Conservation (phyloP, 2,113 vertebrate species). For the Chaetodon auriga region DNA sequence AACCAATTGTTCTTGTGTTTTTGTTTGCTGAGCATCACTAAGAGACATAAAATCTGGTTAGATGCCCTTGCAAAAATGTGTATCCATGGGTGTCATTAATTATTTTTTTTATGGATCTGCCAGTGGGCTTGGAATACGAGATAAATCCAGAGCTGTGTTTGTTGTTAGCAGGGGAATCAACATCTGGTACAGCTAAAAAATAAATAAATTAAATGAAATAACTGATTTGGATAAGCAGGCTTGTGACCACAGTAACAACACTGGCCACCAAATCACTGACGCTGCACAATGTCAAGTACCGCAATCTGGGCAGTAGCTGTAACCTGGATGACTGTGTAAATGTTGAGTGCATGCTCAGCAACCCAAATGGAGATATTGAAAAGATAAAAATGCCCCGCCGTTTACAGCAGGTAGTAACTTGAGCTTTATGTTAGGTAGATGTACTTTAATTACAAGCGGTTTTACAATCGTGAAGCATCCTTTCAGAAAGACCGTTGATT, state of each 20-base stretch:
- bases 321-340: constrained; percentile 30
- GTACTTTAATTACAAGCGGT: constrained; percentile 43
- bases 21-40: constrained; percentile 12
- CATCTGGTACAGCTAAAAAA: constrained; percentile 36
- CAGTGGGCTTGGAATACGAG: constrained; percentile 10
- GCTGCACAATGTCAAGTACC: constrained; percentile 28
- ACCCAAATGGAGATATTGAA: constrained; percentile 29
- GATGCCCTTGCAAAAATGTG: constrained; percentile 24
- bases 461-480: constrained; percentile 26
- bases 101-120: constrained; percentile 6
- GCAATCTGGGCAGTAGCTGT: constrained; percentile 25
- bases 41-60: constrained; percentile 11
- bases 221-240: constrained; percentile 32
- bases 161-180: constrained; percentile 42
- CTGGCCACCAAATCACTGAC: constrained; percentile 24
- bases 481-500: constrained; percentile 30
- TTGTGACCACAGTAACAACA: constrained; percentile 38
- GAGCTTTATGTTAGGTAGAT: constrained; percentile 36
- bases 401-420: constrained; percentile 64
- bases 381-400: constrained; percentile 28
- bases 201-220: background rate
- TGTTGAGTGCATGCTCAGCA: constrained; percentile 47
- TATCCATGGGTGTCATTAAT: constrained; percentile 24
- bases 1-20: background rate
- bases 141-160: constrained; percentile 3